These are phyloP conservation scores for Sebastolobus alascanus DNA, from an alignment of 2,797 vertebrate genomes.

Conservation along the genomic window DNA sequence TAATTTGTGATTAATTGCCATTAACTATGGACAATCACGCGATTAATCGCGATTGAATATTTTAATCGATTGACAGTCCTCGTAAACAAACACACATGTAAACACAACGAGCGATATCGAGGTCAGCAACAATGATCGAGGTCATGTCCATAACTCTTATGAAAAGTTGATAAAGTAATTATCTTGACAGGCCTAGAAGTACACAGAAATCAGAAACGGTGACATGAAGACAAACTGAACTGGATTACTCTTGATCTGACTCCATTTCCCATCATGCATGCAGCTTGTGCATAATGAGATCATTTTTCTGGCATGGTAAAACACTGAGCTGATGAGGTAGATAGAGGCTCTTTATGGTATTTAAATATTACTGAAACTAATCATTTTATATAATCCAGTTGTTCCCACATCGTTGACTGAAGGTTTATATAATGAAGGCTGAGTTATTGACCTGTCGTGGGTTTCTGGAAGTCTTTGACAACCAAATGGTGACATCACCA, in stretches of 20 bases:
- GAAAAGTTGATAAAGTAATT: not conserved
- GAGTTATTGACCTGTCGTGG: not conserved
- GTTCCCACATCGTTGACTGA: not conserved
- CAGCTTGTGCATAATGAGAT: no score
- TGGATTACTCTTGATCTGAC: no score
- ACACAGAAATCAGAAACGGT: no score
- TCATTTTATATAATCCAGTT: not conserved
- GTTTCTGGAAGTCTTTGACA: not conserved
- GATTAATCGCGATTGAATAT: no score
- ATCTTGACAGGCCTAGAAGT: no score
- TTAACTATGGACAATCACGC: no score
- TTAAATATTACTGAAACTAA: not conserved
- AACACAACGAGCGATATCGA: not conserved
- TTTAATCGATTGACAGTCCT: no score
- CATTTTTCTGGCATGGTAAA: not conserved
- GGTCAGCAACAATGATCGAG: not conserved
- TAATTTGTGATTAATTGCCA: no score
- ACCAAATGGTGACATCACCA: not conserved
- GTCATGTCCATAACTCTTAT: not conserved
- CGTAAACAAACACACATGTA: not conserved
- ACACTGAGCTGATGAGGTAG: not conserved
- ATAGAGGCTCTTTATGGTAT: not conserved
- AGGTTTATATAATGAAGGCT: no score
- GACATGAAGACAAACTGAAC: no score
- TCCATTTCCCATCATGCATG: no score